Percentiles rank a stretch among this genome's conserved stretches.
phyloP scores from a whole-genome alignment of 2,888 invertebrate species.

The Eutolmus rufibarbis region DNA sequence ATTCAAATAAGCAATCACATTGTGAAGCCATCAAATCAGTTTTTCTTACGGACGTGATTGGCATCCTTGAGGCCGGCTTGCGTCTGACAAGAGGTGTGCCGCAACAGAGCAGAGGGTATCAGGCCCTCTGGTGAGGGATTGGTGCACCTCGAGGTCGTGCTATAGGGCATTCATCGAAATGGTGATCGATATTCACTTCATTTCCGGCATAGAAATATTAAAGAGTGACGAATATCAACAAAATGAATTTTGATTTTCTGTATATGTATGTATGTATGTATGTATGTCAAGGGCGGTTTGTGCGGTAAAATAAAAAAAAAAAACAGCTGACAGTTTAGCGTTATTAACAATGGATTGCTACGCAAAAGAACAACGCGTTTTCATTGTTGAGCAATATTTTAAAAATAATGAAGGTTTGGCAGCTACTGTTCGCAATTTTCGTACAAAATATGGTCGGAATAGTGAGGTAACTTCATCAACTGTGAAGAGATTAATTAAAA shows the following conservation, averaged over 20 bases:
- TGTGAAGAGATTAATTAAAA: too few relatives aligned
- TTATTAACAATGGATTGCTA: too few relatives aligned
- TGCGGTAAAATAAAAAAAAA: too few relatives aligned
- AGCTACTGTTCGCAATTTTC: too few relatives aligned
- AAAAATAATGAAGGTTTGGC: too few relatives aligned
- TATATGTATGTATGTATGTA: too few relatives aligned
- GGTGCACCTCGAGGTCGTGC: background rate
- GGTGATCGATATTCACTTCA: background rate
- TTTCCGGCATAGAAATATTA: background rate
- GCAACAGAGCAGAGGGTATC: background rate
- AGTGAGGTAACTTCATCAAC: too few relatives aligned
- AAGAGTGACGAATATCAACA: background rate
- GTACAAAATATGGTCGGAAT: too few relatives aligned
- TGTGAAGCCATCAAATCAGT: constrained; percentile 39
- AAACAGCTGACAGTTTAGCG: too few relatives aligned
- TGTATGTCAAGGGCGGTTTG: too few relatives aligned
- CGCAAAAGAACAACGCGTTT: too few relatives aligned
- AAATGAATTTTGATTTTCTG: background rate
- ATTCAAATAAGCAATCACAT: constrained; percentile 39
- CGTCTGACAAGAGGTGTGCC: background rate
- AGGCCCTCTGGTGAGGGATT: background rate
- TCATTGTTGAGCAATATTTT: too few relatives aligned
- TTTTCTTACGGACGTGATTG: constrained; percentile 16
- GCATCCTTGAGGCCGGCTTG: background rate
- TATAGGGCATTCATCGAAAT: background rate